Evolutionary conservation across 1,140 invertebrate species (phyloP).

Genomic region (Platyura marginata): DNA sequence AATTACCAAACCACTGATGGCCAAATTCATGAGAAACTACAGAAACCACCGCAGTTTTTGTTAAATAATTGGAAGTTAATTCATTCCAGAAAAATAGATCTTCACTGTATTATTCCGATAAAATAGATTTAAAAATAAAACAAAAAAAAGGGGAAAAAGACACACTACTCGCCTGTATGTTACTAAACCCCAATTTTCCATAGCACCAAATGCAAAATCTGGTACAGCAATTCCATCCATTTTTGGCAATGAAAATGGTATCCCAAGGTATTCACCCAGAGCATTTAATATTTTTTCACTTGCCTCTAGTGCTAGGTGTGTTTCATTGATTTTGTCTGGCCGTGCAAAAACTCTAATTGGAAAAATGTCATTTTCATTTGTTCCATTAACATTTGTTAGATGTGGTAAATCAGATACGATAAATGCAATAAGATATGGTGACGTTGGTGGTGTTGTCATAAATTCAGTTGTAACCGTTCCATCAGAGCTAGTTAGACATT

Average conservation of each 20-base stretch:
- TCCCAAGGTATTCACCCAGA: conserved; percentile 13
- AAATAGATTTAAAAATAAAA: background rate
- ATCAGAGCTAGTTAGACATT: conserved; percentile 1
- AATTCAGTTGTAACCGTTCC: conserved; percentile 22
- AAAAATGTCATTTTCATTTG: conserved; percentile 13
- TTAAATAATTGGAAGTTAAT: conserved; percentile 34
- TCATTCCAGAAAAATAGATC: conserved; percentile 57
- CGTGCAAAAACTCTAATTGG: conserved; percentile 17
- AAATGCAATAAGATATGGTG: conserved; percentile 65
- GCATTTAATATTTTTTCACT: conserved; percentile 16
- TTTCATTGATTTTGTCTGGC: conserved; percentile 11
- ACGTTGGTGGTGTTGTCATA: conserved; percentile 36
- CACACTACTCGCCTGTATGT: conserved; percentile 11
- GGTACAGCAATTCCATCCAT: conserved; percentile 19
- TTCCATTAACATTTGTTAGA: conserved; percentile 30
- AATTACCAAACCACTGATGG: conserved; percentile 52
- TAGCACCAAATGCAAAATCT: conserved; percentile 21
- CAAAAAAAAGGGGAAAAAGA: background rate
- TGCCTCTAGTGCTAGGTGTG: conserved; percentile 17
- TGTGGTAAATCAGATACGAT: conserved; percentile 32
- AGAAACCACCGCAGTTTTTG: conserved; percentile 36
- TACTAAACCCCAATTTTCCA: conserved; percentile 23
- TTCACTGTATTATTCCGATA: background rate
- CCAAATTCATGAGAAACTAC: conserved; percentile 40
- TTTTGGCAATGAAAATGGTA: conserved; percentile 16